Evolutionary conservation across 2,113 vertebrate species (phyloP).

Genomic region (Rhinichthys klamathensis): DNA sequence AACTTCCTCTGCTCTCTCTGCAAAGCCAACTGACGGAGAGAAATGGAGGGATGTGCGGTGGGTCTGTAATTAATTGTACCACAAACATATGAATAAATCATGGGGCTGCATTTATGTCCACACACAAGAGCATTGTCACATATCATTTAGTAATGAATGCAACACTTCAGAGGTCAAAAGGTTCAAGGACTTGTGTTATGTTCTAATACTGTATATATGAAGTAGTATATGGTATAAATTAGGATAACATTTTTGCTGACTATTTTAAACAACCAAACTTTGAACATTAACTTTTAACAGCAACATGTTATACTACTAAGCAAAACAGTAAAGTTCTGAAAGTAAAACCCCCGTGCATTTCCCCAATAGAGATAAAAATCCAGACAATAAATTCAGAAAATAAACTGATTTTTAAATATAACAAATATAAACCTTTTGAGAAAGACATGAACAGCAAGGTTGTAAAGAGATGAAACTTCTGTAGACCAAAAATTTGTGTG

Average conservation of each 20-base stretch:
- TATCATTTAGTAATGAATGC: constrained; percentile 39
- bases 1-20: constrained; percentile 46
- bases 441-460: too few relatives aligned
- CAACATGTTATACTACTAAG: not conserved
- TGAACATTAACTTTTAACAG: not conserved
- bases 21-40: constrained; percentile 44
- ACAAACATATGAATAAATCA: constrained; percentile 36
- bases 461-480: too few relatives aligned
- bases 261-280: not conserved
- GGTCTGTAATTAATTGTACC: constrained; percentile 46
- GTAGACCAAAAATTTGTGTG: too few relatives aligned
- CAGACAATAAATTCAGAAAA: too few relatives aligned
- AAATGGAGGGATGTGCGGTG: constrained; percentile 17
- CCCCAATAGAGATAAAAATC: too few relatives aligned
- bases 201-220: not conserved
- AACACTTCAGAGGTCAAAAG: constrained; percentile 13
- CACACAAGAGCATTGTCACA: constrained; percentile 25
- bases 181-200: not conserved
- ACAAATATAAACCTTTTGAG: too few relatives aligned
- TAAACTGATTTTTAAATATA: too few relatives aligned
- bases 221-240: not conserved
- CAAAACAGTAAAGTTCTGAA: too few relatives aligned
- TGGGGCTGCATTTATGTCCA: constrained; percentile 18
- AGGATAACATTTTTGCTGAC: not conserved
- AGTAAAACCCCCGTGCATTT: too few relatives aligned